Evolutionary conservation across 2,888 invertebrate genomes (phyloP), one percentile per base, ranked within the genome.

Genomic region (Phyllotreta striolata): DNA sequence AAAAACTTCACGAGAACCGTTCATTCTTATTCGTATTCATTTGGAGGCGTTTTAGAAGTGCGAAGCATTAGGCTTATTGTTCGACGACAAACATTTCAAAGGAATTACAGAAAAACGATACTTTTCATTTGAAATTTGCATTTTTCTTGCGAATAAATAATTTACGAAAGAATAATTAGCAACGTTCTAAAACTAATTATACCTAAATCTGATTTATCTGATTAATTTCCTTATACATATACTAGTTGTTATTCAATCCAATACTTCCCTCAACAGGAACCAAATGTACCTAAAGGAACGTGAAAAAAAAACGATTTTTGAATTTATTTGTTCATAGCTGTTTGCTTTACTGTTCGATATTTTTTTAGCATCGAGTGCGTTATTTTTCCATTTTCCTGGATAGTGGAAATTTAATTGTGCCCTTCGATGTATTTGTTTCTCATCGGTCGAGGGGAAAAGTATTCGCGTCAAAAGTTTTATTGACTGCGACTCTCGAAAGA

Each of bases 1-100:
- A 73, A 71, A 76, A 77, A 77, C 70, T 76, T 74, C 66, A 62
- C 66, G 67, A 66, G 69, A 66, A 72, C 68, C 64, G 69, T 63
- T 66, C 65, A 67, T 71, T 71, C 68, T 72, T 70, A 68, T 73
- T 73, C 64, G 70, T 64, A 70, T 72, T 69, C 72, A 64, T 73
- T 70, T 70, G 70, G 62, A 51, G 56, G 59, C 63, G 61, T 66
- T 70, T 69, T 52, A 57, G 59, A 63, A 63, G 60, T 62, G 57
- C 63, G 62, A 64, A 56, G 66, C 69, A 70, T 70, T 70, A 70
- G 69, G 46, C 62, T 62, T 68, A 70, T 72, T 71, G 69, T 71
- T 60, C 52, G 14, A 52, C 55, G 55, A 67, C 65, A 66, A 68
- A 66, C 52, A 68, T 64, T 62, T 35, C 52, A 59, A 62, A 62